phyloP scores from a whole-genome alignment of 2,888 invertebrate genomes.

The Mesorhabditis sp. region DNA sequence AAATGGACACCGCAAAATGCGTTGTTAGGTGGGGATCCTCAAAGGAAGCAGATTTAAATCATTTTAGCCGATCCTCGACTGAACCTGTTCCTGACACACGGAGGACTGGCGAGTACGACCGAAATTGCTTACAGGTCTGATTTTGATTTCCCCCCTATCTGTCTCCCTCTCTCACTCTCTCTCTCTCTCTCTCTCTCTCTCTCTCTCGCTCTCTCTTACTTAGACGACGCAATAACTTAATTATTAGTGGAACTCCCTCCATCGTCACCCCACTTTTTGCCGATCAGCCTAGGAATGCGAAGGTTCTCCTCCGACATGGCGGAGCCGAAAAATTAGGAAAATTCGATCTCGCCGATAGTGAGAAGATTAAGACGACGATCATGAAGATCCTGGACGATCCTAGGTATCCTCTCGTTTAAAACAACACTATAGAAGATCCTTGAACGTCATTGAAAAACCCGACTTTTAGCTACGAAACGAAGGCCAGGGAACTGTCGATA shows the following conservation, averaged over 20 bases:
- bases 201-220: no score
- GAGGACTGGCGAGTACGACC: conserved; percentile 20
- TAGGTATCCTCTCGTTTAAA: conserved; percentile 8
- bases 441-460: no score
- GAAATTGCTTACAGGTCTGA: conserved; percentile 13
- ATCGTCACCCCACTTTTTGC: conserved; percentile 35
- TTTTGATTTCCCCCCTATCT: no score
- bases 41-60: no score
- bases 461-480: neutral
- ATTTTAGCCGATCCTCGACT: conserved; percentile 10
- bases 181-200: no score
- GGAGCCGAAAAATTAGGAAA: conserved; percentile 25
- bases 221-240: no score
- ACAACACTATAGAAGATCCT: no score
- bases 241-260: conserved; percentile 18
- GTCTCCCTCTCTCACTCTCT: no score
- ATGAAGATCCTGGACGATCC: conserved; percentile 22
- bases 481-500: neutral
- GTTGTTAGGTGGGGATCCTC: neutral
- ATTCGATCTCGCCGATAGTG: conserved; percentile 17
- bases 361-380: conserved; percentile 19
- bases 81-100: conserved; percentile 21
- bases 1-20: conserved; percentile 13
- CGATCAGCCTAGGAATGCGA: conserved; percentile 37
- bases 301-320: conserved; percentile 26